These are phyloP conservation scores for Scolopax rusticola DNA, from an alignment of 2,797 vertebrate species.

Conservation along the genomic window DNA sequence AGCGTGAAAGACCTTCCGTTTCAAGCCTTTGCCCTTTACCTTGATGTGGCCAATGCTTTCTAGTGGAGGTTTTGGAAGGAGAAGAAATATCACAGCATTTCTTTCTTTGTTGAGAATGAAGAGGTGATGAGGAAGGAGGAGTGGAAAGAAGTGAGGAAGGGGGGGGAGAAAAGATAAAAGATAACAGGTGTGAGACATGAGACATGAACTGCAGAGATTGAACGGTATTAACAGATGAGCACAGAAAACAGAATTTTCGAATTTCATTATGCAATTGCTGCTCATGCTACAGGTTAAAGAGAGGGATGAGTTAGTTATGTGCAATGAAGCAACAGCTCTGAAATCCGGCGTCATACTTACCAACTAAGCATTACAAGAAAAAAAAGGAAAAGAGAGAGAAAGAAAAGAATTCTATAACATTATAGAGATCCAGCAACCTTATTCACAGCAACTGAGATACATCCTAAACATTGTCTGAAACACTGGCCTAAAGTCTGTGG, in stretches of 20 bases:
- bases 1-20: constrained; percentile 90
- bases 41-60: constrained; percentile 92
- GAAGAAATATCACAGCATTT: constrained; percentile 90
- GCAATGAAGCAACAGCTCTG: constrained; percentile 73
- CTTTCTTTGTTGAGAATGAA: constrained; percentile 89
- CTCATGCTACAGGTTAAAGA: constrained; percentile 80
- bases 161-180: constrained; percentile 73
- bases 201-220: constrained; percentile 75
- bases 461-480: constrained; percentile 57
- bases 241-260: constrained; percentile 71
- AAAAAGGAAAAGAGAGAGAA: constrained; percentile 69
- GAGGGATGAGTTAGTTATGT: constrained; percentile 75
- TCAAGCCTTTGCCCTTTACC: constrained; percentile 91
- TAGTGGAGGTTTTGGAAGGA: constrained; percentile 91
- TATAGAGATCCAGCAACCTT: constrained; percentile 70
- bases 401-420: constrained; percentile 79
- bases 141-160: constrained; percentile 80
- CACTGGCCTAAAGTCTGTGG: constrained; percentile 9
- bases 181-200: constrained; percentile 75
- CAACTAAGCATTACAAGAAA: constrained; percentile 76
- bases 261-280: constrained; percentile 75
- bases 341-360: constrained; percentile 79
- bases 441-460: constrained; percentile 53
- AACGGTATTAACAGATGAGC: constrained; percentile 81
- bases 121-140: constrained; percentile 82